These are phyloP conservation scores for Lichenostomus cassidix DNA, from an alignment of 2,113 vertebrate species.

Conservation along the genomic window DNA sequence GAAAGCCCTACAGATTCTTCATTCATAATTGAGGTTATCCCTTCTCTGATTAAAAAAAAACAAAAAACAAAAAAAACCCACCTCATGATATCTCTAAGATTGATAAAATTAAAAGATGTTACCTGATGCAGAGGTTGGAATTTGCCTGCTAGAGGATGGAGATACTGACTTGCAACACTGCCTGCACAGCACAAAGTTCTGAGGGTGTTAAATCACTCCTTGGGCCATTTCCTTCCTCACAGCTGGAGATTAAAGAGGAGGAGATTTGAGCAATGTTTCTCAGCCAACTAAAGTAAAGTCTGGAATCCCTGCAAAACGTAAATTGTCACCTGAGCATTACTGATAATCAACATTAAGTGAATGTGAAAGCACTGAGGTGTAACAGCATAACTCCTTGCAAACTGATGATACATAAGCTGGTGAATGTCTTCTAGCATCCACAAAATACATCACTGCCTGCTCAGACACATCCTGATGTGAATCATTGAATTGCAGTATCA, in stretches of 20 bases:
- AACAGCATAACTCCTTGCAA: neutral
- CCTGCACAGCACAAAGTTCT: neutral
- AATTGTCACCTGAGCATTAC: neutral
- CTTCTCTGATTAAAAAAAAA: neutral
- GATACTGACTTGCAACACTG: neutral
- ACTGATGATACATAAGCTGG: neutral
- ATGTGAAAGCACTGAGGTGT: neutral
- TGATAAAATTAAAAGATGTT: neutral
- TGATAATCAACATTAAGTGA: neutral
- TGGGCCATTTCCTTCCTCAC: neutral
- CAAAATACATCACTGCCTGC: neutral
- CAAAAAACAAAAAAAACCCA: neutral
- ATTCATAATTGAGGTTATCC: neutral
- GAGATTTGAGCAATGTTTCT: neutral
- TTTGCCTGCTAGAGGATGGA: neutral
- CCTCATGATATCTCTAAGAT: neutral
- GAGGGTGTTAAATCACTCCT: neutral
- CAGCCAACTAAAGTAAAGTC: neutral
- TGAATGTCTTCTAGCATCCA: neutral
- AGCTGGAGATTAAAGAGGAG: neutral
- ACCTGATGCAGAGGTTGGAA: neutral
- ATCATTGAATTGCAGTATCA: neutral
- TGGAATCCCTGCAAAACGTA: neutral
- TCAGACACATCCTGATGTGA: neutral
- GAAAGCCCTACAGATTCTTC: neutral